Evolutionary conservation across 2,113 vertebrate species (phyloP), one percentile per base, ranked within the genome.

Genomic region (Gymnarchus niloticus): DNA sequence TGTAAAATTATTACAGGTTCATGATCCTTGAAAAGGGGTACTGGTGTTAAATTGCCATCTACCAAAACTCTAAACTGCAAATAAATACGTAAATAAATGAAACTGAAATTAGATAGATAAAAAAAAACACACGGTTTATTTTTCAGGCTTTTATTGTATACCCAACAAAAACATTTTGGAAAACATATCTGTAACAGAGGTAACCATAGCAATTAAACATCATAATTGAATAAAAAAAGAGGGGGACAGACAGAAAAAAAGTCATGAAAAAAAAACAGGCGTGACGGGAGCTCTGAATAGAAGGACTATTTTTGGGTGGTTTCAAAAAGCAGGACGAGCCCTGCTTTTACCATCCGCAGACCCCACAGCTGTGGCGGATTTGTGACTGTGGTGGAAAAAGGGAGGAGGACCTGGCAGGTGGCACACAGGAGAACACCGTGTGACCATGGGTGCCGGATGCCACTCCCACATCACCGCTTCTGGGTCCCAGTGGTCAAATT

Each of bases 381-480:
- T 88, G 87, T 86, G 87, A 93, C 2, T 12, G 80, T 51, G 25
- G 23, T 0, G 93, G 93, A 94, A 94, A 33, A 94, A 93, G 92
- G 91, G 91, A 87, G 91, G 87, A 80, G 91, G 92, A 91, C 92
- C 90, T 90, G 90, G 92, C 92, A 94, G 93, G 92, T 94, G 93
- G 91, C 92, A 92, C 92, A 92, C 92, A 91, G 88, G 92, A 92
- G 46, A 4, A 23, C 2, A 23, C 23, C 91, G 87, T n/a, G 37
- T 80, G 83, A 81, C 84, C 33, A 61, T 91, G 91, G 93, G 91
- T 89, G 83, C 23, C 44, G 3, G 46, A 14, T 86, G 83, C 89
- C 49, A n/a, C 90, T 57, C 88, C 80, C 87, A 87, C 21, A 49
- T 84, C 88, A 90, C 88, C 87, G 88, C 86, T 69, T n/a, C 23